Percentiles rank a stretch among this genome's conserved stretches.
Evolutionary conservation across 2,113 vertebrate genomes (phyloP).

Genomic region (Petrocephalus zakoni): DNA sequence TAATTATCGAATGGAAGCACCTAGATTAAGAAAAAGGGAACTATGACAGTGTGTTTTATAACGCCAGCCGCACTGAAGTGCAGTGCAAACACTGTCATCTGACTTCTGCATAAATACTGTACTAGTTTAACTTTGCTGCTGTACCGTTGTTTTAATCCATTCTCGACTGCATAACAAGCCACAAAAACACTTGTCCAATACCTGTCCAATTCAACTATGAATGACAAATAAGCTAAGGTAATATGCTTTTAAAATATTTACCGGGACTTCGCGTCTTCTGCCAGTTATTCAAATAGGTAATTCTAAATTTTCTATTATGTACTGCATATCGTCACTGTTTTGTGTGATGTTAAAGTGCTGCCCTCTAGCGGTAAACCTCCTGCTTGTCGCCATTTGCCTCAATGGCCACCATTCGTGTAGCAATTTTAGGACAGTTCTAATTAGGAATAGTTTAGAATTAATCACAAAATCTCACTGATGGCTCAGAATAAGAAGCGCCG

Average conservation of each 20-base stretch:
- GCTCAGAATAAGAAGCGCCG: not conserved
- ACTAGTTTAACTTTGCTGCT: not conserved
- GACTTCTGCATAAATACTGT: not conserved
- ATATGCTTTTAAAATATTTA: not conserved
- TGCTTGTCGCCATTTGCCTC: not conserved
- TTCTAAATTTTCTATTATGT: not conserved
- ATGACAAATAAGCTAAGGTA: not conserved
- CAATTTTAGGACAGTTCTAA: constrained; percentile 4
- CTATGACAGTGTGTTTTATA: not conserved
- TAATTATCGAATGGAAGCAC: not conserved
- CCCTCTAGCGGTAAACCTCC: constrained; percentile 1
- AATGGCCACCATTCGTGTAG: not conserved
- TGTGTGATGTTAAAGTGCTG: not conserved
- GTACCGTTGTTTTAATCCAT: not conserved
- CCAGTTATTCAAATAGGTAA: not conserved
- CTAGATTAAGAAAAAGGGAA: not conserved
- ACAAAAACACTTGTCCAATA: not conserved
- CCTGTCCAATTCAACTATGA: not conserved
- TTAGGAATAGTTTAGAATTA: constrained; percentile 4
- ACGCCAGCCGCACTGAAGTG: not conserved
- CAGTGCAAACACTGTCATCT: not conserved
- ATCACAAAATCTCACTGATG: constrained; percentile 3
- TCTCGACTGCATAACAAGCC: not conserved
- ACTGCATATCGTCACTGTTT: not conserved
- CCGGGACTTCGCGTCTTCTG: not conserved